Percentiles rank a stretch among this genome's conserved stretches.
Conservation (phyloP, 2,797 vertebrate species). For the Chaetophractus vellerosus region DNA sequence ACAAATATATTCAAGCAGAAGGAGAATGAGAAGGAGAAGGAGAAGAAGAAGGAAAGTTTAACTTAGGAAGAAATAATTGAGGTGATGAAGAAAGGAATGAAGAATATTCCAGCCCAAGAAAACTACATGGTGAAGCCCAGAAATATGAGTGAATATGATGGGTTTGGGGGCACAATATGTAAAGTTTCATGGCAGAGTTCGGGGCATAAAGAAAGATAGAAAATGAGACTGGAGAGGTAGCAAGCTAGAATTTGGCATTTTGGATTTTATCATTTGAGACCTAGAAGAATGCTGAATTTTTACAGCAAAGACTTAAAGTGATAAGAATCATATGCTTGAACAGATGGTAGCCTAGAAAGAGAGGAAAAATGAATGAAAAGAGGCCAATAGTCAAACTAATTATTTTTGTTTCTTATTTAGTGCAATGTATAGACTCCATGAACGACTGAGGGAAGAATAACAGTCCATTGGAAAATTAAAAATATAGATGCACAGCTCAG, state of each 20-base stretch:
- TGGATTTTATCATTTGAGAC: not conserved
- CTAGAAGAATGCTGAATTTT: not conserved
- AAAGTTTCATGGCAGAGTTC: not conserved
- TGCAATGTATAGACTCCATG: not conserved
- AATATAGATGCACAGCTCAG: not conserved
- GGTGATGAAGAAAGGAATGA: not conserved
- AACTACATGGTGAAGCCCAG: not conserved
- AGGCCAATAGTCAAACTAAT: not conserved
- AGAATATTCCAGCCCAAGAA: not conserved
- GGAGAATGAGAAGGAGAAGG: no score
- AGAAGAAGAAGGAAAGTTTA: not conserved
- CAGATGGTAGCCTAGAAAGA: not conserved
- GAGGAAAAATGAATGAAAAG: not conserved
- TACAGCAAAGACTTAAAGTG: not conserved
- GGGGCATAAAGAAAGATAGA: not conserved
- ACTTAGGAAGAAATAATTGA: slow-evolving; percentile 6
- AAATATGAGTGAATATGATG: not conserved
- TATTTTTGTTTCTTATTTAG: slow-evolving; percentile 12
- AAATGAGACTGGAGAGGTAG: not conserved
- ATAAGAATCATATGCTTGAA: not conserved
- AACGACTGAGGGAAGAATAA: not conserved
- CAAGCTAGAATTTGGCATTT: not conserved
- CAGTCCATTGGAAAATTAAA: not conserved
- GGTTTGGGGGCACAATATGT: not conserved
- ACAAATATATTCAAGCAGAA: not conserved